These are phyloP conservation scores for Hyphantria cunea DNA, from an alignment of 1,140 invertebrate genomes.

Conservation along the genomic window DNA sequence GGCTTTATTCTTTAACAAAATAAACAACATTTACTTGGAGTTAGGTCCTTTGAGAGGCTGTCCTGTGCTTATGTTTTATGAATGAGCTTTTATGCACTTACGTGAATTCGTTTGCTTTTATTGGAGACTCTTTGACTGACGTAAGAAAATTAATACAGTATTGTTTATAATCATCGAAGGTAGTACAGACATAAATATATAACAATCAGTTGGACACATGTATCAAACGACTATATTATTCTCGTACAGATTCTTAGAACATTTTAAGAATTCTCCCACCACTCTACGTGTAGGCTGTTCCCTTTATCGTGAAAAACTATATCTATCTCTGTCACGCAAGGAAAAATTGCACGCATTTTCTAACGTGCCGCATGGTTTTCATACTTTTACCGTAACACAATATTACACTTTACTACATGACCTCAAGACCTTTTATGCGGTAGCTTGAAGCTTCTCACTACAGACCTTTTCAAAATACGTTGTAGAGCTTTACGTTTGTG, in stretches of 20 bases:
- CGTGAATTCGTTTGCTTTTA: slow-evolving; percentile 10
- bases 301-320: slow-evolving; percentile 74
- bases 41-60: slow-evolving; percentile 71
- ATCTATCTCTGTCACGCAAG: slow-evolving; percentile 65
- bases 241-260: slow-evolving; percentile 57
- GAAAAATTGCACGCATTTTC: slow-evolving; percentile 69
- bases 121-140: slow-evolving; percentile 9
- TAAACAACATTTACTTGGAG: slow-evolving; percentile 78
- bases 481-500: slow-evolving; percentile 15
- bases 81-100: slow-evolving; percentile 66
- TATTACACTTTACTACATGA: slow-evolving; percentile 25
- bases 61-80: slow-evolving; percentile 69
- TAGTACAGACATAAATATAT: slow-evolving; percentile 7
- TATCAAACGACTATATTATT: slow-evolving; percentile 39
- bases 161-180: background rate
- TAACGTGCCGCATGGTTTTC: slow-evolving; percentile 53
- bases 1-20: slow-evolving; percentile 77
- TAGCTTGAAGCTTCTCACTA: slow-evolving; percentile 17
- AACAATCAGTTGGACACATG: slow-evolving; percentile 13
- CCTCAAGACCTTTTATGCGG: slow-evolving; percentile 32
- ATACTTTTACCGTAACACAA: slow-evolving; percentile 18
- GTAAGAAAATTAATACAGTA: slow-evolving; percentile 5
- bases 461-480: slow-evolving; percentile 31
- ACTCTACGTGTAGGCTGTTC: slow-evolving; percentile 69
- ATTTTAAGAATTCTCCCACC: slow-evolving; percentile 79